Evolutionary conservation across 2,888 invertebrate genomes (phyloP).

Genomic region (Pristionchus mayeri): DNA sequence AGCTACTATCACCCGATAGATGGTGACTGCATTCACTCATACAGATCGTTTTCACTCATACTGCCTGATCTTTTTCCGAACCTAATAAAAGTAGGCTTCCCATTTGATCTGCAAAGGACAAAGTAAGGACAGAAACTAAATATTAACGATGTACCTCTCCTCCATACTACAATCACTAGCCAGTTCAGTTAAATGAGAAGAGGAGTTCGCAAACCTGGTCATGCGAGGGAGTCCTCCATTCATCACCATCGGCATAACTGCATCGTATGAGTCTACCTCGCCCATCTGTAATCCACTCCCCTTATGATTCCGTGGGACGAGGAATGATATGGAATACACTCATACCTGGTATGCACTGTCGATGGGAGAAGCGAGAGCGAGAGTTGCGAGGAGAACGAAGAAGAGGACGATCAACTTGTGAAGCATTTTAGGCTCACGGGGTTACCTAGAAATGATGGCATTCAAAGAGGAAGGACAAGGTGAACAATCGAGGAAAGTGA

Average conservation of each 20-base stretch:
- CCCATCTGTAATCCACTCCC: background rate
- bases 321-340: background rate
- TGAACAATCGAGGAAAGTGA: background rate
- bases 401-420: slow-evolving; percentile 36
- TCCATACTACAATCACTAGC: no score
- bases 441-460: slow-evolving; percentile 13
- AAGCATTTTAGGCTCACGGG: slow-evolving; percentile 17
- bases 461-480: background rate
- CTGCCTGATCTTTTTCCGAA: slow-evolving; percentile 38
- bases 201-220: background rate
- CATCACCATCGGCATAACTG: slow-evolving; percentile 14
- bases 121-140: no score
- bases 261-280: slow-evolving; percentile 16
- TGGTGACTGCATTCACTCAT: slow-evolving; percentile 7
- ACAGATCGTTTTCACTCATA: slow-evolving; percentile 8
- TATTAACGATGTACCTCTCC: no score
- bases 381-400: slow-evolving; percentile 6
- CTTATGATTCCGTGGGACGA: background rate
- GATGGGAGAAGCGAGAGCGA: slow-evolving; percentile 10
- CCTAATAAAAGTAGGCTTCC: slow-evolving; percentile 46
- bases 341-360: slow-evolving; percentile 7
- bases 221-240: slow-evolving; percentile 25
- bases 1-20: slow-evolving; percentile 24
- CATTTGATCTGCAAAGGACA: slow-evolving; percentile 44
- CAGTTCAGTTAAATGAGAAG: no score